Conservation (phyloP, 2,888 invertebrate species). For the Cantharis rufa region DNA sequence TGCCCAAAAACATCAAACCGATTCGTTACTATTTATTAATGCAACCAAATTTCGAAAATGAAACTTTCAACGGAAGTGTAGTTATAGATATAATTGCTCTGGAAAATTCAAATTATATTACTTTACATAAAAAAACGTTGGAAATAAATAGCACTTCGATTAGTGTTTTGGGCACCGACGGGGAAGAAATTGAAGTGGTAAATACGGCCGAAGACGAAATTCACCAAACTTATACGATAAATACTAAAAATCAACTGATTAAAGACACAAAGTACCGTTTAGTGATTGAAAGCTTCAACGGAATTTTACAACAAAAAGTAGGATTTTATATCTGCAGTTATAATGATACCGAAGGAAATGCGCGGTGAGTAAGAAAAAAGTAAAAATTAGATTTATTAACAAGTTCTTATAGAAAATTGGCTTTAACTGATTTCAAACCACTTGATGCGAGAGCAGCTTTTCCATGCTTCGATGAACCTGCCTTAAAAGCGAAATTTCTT, state of each 20-base stretch:
- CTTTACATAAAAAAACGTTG: slow-evolving; percentile 14
- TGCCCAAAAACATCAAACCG: slow-evolving; percentile 20
- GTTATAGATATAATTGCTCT: slow-evolving; percentile 13
- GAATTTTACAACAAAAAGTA: not conserved
- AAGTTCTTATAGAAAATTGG: slow-evolving; percentile 40
- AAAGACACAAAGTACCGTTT: not conserved
- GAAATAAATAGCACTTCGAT: not conserved
- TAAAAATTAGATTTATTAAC: not conserved
- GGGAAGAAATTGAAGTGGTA: not conserved
- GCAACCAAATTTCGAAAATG: slow-evolving; percentile 15
- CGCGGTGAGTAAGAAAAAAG: not conserved
- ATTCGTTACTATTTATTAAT: slow-evolving; percentile 16
- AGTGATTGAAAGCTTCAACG: not conserved
- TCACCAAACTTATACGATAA: not conserved
- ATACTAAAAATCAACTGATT: not conserved
- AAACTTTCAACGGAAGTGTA: slow-evolving; percentile 18
- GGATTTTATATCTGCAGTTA: not conserved
- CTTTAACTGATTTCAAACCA: slow-evolving; percentile 69
- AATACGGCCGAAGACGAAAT: not conserved
- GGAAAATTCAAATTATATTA: slow-evolving; percentile 9
- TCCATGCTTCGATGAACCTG: slow-evolving; percentile 74
- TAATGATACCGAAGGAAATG: not conserved
- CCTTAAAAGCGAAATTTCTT: slow-evolving; percentile 47
- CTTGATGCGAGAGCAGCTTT: slow-evolving; percentile 69
- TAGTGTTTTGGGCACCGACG: not conserved